phyloP scores from a whole-genome alignment of 2,888 invertebrate genomes.

The Plebejus anna region DNA sequence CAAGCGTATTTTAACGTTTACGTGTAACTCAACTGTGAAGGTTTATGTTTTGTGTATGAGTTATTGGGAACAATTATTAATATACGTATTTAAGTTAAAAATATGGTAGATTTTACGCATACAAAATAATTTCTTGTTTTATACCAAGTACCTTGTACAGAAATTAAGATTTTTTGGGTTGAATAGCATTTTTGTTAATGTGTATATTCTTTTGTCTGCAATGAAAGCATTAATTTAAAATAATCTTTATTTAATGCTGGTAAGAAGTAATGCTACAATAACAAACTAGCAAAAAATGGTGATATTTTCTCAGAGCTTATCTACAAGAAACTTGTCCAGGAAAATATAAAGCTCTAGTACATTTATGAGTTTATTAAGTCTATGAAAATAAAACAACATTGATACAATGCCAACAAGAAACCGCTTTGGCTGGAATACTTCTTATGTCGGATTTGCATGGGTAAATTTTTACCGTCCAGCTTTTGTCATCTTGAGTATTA shows the following conservation, averaged over 20 bases:
- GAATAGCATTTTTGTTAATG: background rate
- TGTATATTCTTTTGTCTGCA: background rate
- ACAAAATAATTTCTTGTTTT: background rate
- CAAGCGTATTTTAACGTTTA: background rate
- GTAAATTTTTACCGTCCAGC: background rate
- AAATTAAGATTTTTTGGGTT: background rate
- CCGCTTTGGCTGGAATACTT: background rate
- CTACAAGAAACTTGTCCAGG: background rate
- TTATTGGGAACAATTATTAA: background rate
- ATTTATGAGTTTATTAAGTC: background rate
- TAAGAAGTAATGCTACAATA: background rate
- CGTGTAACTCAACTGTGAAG: background rate
- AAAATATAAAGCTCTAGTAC: background rate
- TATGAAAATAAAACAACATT: constrained; percentile 1
- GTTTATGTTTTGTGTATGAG: background rate
- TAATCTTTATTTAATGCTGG: background rate
- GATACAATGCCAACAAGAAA: constrained; percentile 5
- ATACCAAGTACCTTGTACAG: background rate
- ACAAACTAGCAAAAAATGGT: background rate
- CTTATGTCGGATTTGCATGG: background rate
- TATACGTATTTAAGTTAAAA: background rate
- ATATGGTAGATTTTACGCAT: background rate
- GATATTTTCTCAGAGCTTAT: background rate
- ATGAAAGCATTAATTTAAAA: background rate
- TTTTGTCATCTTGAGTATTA: background rate